Conservation (phyloP, 30 jellyfish, hydroid and myxozoan species). For the Mastigias papua region DNA sequence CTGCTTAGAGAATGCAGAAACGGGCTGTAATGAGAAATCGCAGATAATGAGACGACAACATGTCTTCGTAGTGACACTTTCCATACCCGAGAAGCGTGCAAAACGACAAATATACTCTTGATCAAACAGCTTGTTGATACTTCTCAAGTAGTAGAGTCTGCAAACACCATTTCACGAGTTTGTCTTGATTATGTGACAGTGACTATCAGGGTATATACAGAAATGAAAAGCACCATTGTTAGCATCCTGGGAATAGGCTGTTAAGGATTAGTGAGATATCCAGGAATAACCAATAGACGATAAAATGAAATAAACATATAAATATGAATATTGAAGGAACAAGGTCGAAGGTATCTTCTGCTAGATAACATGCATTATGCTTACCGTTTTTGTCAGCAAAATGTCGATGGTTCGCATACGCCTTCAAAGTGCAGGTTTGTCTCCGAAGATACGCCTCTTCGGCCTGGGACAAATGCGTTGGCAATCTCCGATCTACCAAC, state of each 20-base stretch:
- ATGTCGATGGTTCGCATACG: not conserved
- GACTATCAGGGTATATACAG: too few relatives aligned
- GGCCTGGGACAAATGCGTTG: not conserved
- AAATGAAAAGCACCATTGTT: not conserved
- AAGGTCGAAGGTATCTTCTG: too few relatives aligned
- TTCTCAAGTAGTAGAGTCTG: not conserved
- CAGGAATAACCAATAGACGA: too few relatives aligned
- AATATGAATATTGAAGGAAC: too few relatives aligned
- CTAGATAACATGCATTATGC: not conserved
- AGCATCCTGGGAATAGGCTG: not conserved
- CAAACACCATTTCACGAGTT: not conserved
- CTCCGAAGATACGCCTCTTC: constrained; percentile 37
- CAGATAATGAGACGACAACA: constrained; percentile 32
- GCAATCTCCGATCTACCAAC: not conserved
- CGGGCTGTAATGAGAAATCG: not conserved
- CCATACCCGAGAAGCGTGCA: not conserved
- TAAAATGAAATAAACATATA: too few relatives aligned
- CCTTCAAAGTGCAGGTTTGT: not conserved
- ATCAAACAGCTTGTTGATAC: not conserved
- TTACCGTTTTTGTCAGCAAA: not conserved
- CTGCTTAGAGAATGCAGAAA: not conserved
- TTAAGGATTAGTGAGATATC: not conserved
- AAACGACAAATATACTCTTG: not conserved
- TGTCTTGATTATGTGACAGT: not conserved
- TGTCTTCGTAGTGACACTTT: constrained; percentile 2